Base-by-base conservation (phyloP, 2,888 invertebrate species). In the Callimorpha dominula region DNA sequence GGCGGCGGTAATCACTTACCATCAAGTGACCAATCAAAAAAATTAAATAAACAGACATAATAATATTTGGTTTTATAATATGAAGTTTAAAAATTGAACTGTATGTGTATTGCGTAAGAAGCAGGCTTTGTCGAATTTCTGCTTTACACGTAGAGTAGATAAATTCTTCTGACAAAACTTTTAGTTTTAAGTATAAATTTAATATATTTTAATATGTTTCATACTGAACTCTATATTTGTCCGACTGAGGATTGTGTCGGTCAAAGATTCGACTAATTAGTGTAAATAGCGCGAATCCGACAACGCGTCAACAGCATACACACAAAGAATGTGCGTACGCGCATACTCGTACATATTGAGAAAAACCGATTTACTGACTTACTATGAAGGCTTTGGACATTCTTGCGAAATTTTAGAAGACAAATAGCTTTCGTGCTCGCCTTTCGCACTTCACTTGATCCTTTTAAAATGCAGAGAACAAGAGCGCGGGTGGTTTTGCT, bases 241-340 rank as follows among this genome's bases (percentile, higher is more conserved):
- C 20, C 40, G 9, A n/a, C 17, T 43, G 20, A 40, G 31, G 46
- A 66, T 54, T n/a, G n/a, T 43, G 17, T 63, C 70, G 67, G 70
- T 70, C 67, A 71, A 74, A 68, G 43, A 68, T 74, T 71, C 68
- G 20, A 73, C 75, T 77, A 80, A 84, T 82, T 80, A 75, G 65
- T 63, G 49, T 73, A 78, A 84, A 50, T 70, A 77, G 72, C 84
- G 78, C 80, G 80, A 82, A 84, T 60, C 69, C 74, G 73, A 70
- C 75, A 69, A 54, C 40, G 68, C 54, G 70, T 62, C 65, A 65
- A 66, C 66, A 3, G 0, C 70, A 49, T 74, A 75, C 1, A 1
- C 81, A 78, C 72, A 78, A 82, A 84, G 79, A 31, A 76, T 62
- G 71, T 75, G 76, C 63, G 72, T 65, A 71, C 43, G 71, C 66